Percentiles rank a stretch among this genome's conserved stretches.
Conservation (phyloP, 2,888 invertebrate species). For the Chrysomela aeneicollis region DNA sequence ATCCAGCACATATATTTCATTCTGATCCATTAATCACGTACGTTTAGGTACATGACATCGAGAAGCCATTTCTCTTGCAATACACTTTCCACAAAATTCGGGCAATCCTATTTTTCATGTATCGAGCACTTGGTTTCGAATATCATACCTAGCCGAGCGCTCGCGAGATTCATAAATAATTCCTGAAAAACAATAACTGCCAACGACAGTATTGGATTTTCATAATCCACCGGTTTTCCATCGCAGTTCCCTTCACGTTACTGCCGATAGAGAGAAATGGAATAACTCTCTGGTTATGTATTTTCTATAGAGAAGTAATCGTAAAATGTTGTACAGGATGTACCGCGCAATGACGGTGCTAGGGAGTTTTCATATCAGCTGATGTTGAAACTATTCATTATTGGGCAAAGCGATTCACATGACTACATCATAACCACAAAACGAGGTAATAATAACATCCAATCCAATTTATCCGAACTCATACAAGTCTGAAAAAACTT, state of each 20-base stretch:
- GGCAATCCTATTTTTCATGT: conserved; percentile 16
- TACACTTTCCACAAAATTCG: conserved; percentile 6
- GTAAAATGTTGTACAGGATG: too few species aligned
- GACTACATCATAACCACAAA: too few species aligned
- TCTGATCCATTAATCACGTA: neutral
- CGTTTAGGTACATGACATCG: neutral
- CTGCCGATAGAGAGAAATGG: conserved; percentile 43
- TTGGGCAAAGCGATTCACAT: too few species aligned
- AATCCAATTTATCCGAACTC: too few species aligned
- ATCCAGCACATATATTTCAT: neutral
- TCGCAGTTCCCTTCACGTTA: conserved; percentile 37
- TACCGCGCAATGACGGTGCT: too few species aligned
- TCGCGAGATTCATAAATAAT: conserved; percentile 51
- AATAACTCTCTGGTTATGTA: conserved; percentile 32
- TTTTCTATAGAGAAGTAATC: neutral
- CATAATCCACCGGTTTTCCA: conserved; percentile 49
- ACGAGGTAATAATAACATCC: too few species aligned
- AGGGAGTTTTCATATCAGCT: too few species aligned
- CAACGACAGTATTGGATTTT: conserved; percentile 56
- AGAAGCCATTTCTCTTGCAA: neutral
- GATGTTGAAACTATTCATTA: too few species aligned
- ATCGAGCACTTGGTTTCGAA: conserved; percentile 34
- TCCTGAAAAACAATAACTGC: conserved; percentile 53
- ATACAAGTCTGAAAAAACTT: too few species aligned
- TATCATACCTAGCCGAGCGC: conserved; percentile 46